Evolutionary conservation across 2,113 vertebrate genomes (phyloP), one percentile per base, ranked within the genome.

Genomic region (Antigone vipio): DNA sequence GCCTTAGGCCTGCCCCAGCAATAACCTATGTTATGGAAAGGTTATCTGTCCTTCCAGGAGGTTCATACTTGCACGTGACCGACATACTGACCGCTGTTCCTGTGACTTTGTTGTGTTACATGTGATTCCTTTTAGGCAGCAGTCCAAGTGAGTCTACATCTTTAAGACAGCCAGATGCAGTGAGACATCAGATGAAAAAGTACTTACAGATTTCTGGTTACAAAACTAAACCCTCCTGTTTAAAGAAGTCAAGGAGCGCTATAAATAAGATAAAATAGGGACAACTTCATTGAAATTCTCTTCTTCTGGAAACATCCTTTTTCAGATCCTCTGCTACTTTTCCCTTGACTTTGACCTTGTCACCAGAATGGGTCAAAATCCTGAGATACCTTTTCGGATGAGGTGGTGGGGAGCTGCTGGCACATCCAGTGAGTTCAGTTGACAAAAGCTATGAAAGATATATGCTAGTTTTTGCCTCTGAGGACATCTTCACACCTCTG

Each of bases 11-110:
- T 26, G 22, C 9, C 6, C 24, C 56, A 58, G 16, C 20, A 58
- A 13, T 17, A 75, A 52, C 3, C 12, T 35, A 40, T 0, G 0
- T 29, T 53, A 11, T 3, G 9, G 12, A 60, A 52, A 58, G 21
- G 12, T 26, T 18, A 21, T 6, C 14, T 16, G 4, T 40, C 42
- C 3, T 79, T 35, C 47, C 38, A 79, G 40, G 14, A 53, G 19
- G 56, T 34, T 72, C 45, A 20, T 4, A 47, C 9, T 18, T 56
- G 44, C 52, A 38, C 8, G 19, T 49, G 50, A 56, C 16, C 2
- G 3, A 17, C 50, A 26, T 32, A 49, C 11, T 44, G 32, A 14
- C 17, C 34, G 11, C 38, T 23, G n/a, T n/a, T 53, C 30, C 40
- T 50, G 29, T 56, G 32, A 49, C 40, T 45, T 66, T 26, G 22